Evolutionary conservation across 1,140 invertebrate genomes (phyloP), one percentile per base, ranked within the genome.

Genomic region (Acromyrmex echinatior): DNA sequence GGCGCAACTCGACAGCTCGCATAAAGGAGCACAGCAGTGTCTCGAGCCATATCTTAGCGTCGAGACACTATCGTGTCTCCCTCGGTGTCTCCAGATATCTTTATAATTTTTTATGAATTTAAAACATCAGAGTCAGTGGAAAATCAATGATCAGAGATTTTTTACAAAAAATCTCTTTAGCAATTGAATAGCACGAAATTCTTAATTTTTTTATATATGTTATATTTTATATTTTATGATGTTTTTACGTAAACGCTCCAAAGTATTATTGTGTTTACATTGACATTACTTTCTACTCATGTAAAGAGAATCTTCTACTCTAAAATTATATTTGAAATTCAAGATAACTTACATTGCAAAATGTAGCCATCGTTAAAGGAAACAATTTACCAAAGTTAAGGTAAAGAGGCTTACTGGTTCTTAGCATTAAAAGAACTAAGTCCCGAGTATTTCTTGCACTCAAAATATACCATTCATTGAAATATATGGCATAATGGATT

Each of bases 381-480:
- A 90, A 84, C 1, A 86, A 10, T 86, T 90, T 86, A 18, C 87
- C 82, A 5, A 76, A 51, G 0, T 76, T 90, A 5, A 90, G 28
- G 9, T 63, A 31, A 12, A 77, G 9, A 4, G 87, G 49, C 14
- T 58, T 66, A 6, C 49, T 62, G 10, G 76, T 39, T 63, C 51
- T 77, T 9, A 39, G 2, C 62, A 87, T 84, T 35, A 88, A 21
- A 3, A 80, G 12, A n/a, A 88, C 73, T 10, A 88, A 35, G 1
- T 9, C 31, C 10, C 35, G 53, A 3, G 53, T 81, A 56, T 60
- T 21, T 6, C 14, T 74, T 4, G 28, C 7, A 5, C 80, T 12
- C 18, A 81, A 3, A 3, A 7, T 66, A 16, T 71, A 25, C 84
- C 87, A 90, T 39, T 84, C 49, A 35, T 76, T 62, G 12, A 35